These are phyloP conservation scores for Mizuhopecten yessoensis DNA, from an alignment of 1,140 invertebrate species.

Conservation along the genomic window DNA sequence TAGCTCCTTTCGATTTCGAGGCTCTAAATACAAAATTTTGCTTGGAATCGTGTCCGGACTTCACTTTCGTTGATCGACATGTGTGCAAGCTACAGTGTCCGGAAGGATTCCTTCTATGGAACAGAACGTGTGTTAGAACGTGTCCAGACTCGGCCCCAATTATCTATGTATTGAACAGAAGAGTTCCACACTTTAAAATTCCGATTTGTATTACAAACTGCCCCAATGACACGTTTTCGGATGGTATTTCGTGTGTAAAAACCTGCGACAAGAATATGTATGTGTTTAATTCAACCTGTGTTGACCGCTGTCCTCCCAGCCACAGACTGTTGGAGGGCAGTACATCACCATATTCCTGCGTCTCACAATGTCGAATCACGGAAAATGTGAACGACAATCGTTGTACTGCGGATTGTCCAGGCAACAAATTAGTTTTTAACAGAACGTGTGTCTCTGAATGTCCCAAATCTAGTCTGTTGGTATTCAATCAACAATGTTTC, in stretches of 20 bases:
- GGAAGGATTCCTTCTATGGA: not conserved
- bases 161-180: not conserved
- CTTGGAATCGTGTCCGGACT: not conserved
- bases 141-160: not conserved
- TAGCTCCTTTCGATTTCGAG: not conserved
- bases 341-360: not conserved
- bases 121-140: not conserved
- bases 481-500: not conserved
- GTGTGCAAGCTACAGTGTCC: not conserved
- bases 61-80: not conserved
- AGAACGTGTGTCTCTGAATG: not conserved
- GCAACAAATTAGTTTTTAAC: not conserved
- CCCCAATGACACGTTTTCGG: not conserved
- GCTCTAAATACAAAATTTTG: not conserved
- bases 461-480: not conserved
- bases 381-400: not conserved
- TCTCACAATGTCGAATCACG: not conserved
- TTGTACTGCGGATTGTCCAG: not conserved
- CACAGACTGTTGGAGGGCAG: not conserved
- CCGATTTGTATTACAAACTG: not conserved
- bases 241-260: not conserved
- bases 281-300: slow-evolving; percentile 4
- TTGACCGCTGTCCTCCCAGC: not conserved
- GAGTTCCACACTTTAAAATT: not conserved
- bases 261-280: not conserved